These are phyloP conservation scores for Drosophila hamatofila DNA, from an alignment of 2,888 invertebrate genomes.

Conservation along the genomic window DNA sequence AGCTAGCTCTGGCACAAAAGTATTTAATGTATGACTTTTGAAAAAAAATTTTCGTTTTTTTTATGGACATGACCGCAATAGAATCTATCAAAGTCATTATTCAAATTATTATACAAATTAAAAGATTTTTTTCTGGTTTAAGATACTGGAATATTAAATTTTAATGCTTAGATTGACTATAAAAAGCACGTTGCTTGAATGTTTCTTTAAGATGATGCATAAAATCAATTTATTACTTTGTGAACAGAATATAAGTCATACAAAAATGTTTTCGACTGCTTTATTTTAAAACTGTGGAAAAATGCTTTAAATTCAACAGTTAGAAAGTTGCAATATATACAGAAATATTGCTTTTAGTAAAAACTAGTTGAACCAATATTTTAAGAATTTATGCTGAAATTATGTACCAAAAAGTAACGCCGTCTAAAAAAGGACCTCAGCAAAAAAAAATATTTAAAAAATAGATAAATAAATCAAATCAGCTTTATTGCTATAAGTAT, in stretches of 20 bases:
- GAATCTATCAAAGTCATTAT: no score
- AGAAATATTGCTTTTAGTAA: slow-evolving; percentile 23
- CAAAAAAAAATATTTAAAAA: slow-evolving; percentile 54
- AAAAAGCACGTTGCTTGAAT: not conserved
- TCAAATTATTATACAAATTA: no score
- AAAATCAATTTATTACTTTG: not conserved
- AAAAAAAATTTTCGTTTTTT: not conserved
- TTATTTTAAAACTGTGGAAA: slow-evolving; percentile 69
- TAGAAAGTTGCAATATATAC: slow-evolving; percentile 52
- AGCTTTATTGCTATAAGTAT: slow-evolving; percentile 62
- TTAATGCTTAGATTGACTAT: not conserved
- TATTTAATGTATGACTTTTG: not conserved
- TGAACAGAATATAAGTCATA: slow-evolving; percentile 31
- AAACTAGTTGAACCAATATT: slow-evolving; percentile 47
- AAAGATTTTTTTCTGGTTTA: not conserved
- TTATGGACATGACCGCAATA: not conserved
- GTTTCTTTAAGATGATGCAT: not conserved
- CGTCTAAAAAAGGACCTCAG: slow-evolving; percentile 56
- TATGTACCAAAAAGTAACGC: slow-evolving; percentile 46
- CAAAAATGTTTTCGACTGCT: slow-evolving; percentile 72
- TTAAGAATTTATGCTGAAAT: slow-evolving; percentile 68
- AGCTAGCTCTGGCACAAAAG: not conserved
- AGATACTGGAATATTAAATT: not conserved
- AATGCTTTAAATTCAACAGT: slow-evolving; percentile 44
- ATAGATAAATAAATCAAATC: slow-evolving; percentile 36